These are phyloP conservation scores for Globia sparganii DNA, from an alignment of 2,888 invertebrate genomes.

Conservation along the genomic window DNA sequence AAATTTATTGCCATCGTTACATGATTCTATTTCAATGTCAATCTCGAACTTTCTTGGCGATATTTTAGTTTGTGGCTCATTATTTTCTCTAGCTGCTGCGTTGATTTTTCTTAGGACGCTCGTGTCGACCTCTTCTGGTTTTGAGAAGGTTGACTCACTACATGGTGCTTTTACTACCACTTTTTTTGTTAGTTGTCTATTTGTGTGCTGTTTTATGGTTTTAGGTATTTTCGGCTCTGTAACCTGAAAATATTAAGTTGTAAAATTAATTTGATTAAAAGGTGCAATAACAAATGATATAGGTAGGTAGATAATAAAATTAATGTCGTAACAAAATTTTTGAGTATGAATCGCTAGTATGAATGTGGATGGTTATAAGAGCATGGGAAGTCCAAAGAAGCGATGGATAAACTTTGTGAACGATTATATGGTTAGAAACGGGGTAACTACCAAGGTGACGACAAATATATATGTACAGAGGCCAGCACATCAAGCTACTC, in stretches of 20 bases:
- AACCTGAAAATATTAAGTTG: slow-evolving; percentile 21
- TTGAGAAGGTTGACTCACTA: not conserved
- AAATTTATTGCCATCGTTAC: slow-evolving; percentile 27
- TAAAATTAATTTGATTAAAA: not conserved
- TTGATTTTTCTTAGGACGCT: slow-evolving; percentile 39
- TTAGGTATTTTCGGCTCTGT: not conserved
- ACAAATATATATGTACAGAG: too few relatives aligned
- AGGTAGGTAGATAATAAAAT: not conserved
- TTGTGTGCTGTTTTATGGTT: not conserved
- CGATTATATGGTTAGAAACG: too few relatives aligned
- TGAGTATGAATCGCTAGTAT: too few relatives aligned
- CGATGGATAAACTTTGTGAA: too few relatives aligned
- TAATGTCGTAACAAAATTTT: too few relatives aligned
- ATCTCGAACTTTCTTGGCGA: slow-evolving; percentile 46
- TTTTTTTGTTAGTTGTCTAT: not conserved
- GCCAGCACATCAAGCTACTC: too few relatives aligned
- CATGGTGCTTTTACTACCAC: too few relatives aligned
- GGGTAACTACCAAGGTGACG: too few relatives aligned
- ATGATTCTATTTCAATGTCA: slow-evolving; percentile 64
- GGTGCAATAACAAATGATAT: not conserved
- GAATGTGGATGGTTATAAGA: too few relatives aligned
- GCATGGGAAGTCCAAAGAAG: too few relatives aligned
- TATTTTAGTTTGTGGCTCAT: not conserved
- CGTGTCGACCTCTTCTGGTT: not conserved
- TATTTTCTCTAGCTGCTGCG: not conserved